Evolutionary conservation across 2,797 vertebrate species (phyloP), one percentile per base, ranked within the genome.

Genomic region (Naso thynnoides): DNA sequence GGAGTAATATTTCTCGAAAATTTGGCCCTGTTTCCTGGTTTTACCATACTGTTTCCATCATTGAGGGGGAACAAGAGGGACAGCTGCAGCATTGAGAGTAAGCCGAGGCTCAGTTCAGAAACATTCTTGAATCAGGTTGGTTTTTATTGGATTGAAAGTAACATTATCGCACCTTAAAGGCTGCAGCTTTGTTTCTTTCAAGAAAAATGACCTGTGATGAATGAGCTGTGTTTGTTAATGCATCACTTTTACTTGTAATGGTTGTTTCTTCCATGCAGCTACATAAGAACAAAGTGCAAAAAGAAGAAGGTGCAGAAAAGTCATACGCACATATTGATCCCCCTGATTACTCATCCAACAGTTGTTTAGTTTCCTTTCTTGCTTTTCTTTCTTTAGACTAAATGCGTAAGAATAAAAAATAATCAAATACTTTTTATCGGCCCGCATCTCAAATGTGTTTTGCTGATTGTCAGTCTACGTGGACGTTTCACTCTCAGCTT

Each of bases 101-200:
- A 76, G 64, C 57, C 13, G 16, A 66, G 18, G 48, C 67, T 59
- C 14, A 16, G 29, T 33, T 81, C 24, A 31, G 72, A 16, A 76
- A 71, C 24, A 19, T 70, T 73, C 56, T 61, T 49, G 23, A 72
- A 33, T 54, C 16, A 39, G 59, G 49, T 61, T 55, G 42, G 36
- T 72, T 87, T 74, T 75, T 4, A 44, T 57, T 78, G 36, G 81
- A 77, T 49, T 29, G 42, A 26, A 60, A 58, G 70, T n/a, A 33
- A 75, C 53, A 19, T 42, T 68, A 65, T 59, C 21, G 56, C 48
- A 27, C 27, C 3, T 48, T 26, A 31, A 45, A 11, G 38, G 48
- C 36, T 44, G 21, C 31, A 31, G 45, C 41, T 70, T 71, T 8
- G 24, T 29, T 48, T 45, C 8, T 26, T 52, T 26, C 2, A 36